These are phyloP conservation scores for Sabatieria punctata DNA, from an alignment of 2,888 invertebrate genomes.

Conservation along the genomic window DNA sequence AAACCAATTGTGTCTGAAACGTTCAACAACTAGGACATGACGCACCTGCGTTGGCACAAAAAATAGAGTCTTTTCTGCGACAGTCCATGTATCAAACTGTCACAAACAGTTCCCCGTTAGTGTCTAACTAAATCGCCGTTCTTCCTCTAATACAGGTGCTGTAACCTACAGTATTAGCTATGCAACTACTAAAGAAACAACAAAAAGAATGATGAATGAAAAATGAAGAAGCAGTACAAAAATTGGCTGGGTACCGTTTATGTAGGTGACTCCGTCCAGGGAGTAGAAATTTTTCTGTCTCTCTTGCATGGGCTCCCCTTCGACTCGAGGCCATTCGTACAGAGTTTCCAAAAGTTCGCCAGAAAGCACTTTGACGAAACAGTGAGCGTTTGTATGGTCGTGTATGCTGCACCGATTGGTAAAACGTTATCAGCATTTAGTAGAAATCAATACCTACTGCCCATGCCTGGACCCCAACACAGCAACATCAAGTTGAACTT, in stretches of 20 bases:
- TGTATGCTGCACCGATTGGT: constrained; percentile 59
- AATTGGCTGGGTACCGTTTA: too few species aligned
- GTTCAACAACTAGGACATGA: neutral
- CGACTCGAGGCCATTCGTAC: constrained; percentile 57
- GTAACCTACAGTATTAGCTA: too few species aligned
- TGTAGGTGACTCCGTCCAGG: constrained; percentile 71
- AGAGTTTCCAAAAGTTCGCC: constrained; percentile 64
- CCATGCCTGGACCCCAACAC: constrained; percentile 81
- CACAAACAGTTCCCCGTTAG: constrained; percentile 5
- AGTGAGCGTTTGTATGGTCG: constrained; percentile 86
- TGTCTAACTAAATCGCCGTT: too few species aligned
- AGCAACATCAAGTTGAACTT: constrained; percentile 90
- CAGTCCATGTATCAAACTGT: neutral
- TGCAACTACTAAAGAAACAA: too few species aligned
- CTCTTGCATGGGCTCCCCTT: constrained; percentile 44
- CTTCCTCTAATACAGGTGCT: too few species aligned
- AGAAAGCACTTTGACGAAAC: constrained; percentile 78
- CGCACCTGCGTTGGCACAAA: neutral
- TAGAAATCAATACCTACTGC: constrained; percentile 40
- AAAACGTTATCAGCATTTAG: neutral
- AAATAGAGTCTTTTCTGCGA: neutral
- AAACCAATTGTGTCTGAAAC: constrained; percentile 69
- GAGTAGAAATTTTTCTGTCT: constrained; percentile 48
- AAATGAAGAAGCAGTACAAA: too few species aligned
- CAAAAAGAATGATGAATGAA: too few species aligned